A percentile compares a stretch with the other conserved stretches of the same genome.
Evolutionary conservation across 2,888 invertebrate species (phyloP).

Genomic region (Andricus quercusramuli): DNA sequence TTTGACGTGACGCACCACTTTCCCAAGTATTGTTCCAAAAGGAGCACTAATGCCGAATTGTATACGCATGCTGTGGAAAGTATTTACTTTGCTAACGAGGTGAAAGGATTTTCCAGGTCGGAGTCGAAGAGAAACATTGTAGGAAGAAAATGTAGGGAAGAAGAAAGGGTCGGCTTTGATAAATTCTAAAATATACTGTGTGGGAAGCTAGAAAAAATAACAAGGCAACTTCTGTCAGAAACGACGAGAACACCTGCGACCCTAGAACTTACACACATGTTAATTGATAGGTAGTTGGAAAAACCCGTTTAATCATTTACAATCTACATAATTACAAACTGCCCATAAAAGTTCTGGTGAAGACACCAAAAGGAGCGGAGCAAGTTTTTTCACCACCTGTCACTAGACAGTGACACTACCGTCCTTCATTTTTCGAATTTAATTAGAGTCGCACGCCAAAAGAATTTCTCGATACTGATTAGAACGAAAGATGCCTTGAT

Average conservation of each 20-base stretch:
- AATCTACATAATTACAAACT: conserved; percentile 16
- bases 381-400: conserved; percentile 6
- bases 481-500: neutral
- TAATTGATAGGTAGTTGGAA: conserved; percentile 38
- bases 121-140: conserved; percentile 34
- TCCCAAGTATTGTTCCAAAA: conserved; percentile 43
- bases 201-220: conserved; percentile 24
- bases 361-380: conserved; percentile 9
- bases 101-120: conserved; percentile 47
- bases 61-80: conserved; percentile 48
- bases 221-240: conserved; percentile 28
- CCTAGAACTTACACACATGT: conserved; percentile 9
- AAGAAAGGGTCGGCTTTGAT: neutral
- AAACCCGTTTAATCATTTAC: conserved; percentile 10
- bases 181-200: conserved; percentile 34
- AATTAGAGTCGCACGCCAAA: conserved; percentile 7
- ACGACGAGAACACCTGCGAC: conserved; percentile 30
- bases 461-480: neutral
- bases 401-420: neutral
- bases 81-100: conserved; percentile 59
- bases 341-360: neutral
- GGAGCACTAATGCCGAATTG: conserved; percentile 43
- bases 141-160: conserved; percentile 22
- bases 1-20: conserved; percentile 43
- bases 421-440: conserved; percentile 5